Evolutionary conservation across 2,797 vertebrate genomes (phyloP), one percentile per base, ranked within the genome.

Genomic region (Hoplostethus atlanticus): DNA sequence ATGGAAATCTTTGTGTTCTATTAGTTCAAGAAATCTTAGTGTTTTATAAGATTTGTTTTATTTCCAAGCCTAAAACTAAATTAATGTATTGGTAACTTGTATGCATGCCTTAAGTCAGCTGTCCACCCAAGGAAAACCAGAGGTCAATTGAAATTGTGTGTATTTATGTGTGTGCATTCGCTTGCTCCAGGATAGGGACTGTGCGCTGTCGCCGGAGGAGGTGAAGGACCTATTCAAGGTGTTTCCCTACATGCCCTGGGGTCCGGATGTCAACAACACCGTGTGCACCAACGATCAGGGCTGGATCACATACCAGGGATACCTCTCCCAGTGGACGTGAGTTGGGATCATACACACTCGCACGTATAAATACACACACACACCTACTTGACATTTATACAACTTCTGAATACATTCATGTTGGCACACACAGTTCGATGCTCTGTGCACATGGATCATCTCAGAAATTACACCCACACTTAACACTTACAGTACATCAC

Each of bases 311-410:
- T 98, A 99, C 93, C 98, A 99, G 77, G 98, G 98, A 48, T 99
- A 98, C 91, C 96, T 99, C 68, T 99, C 97, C 0, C 98, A 99
- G 91, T 99, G 98, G 98, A 99, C 98, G 97, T 99, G 87, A 97
- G 98, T 97, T 64, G 48, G 34, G 28, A 51, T 51, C 50, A 53
- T 12, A n/a, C 57, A 16, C 42, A 4, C 44, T 53, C 11, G 6
- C 28, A 30, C 25, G 9, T 34, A 28, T 10, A 81, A 65, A 74
- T 1, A 64, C 25, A 52, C n/a, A 47, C 30, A 63, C 5, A 47
- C 30, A 21, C 21, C 21, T 21, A 21, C 21, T 21, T 21, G 21
- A 21, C 21, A 21, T 21, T 21, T 21, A 21, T 21, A 21, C 21
- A 21, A 21, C 21, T 21, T 21, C 21, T 21, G 21, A 21, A 21